Conservation (phyloP, 2,888 invertebrate genomes). For the Pterostichus niger region DNA sequence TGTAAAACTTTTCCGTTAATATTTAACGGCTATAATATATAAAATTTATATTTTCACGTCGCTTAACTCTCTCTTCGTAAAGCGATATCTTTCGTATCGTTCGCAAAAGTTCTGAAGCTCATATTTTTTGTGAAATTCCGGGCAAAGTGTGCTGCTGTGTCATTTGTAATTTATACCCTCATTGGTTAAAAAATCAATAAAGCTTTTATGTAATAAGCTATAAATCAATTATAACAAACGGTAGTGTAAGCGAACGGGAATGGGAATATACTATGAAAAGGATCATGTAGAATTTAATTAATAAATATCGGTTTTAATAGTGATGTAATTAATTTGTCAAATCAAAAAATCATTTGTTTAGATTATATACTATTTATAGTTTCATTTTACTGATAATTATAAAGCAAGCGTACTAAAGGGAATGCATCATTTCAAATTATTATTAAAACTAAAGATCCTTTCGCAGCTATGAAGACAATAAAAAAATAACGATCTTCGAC, state of each 20-base stretch:
- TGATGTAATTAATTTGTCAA: constrained; percentile 43
- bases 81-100: constrained; percentile 2
- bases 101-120: constrained; percentile 16
- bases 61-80: not conserved
- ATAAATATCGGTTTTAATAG: constrained; percentile 45
- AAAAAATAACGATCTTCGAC: too few species aligned
- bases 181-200: constrained; percentile 46
- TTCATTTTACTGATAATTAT: not conserved
- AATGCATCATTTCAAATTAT: too few species aligned
- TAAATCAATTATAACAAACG: constrained; percentile 44
- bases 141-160: constrained; percentile 31
- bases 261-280: constrained; percentile 25
- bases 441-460: too few species aligned
- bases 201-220: constrained; percentile 45
- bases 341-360: constrained; percentile 46
- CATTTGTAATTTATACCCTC: constrained; percentile 37
- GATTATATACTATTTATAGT: not conserved
- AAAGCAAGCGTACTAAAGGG: too few species aligned
- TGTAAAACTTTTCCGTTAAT: not conserved
- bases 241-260: not conserved
- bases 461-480: too few species aligned
- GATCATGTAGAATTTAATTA: constrained; percentile 39
- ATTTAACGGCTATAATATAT: constrained; percentile 2
- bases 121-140: constrained; percentile 36
- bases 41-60: constrained; percentile 24